phyloP scores from a whole-genome alignment of 2,888 invertebrate genomes.

The Ecdyonurus torrentis region DNA sequence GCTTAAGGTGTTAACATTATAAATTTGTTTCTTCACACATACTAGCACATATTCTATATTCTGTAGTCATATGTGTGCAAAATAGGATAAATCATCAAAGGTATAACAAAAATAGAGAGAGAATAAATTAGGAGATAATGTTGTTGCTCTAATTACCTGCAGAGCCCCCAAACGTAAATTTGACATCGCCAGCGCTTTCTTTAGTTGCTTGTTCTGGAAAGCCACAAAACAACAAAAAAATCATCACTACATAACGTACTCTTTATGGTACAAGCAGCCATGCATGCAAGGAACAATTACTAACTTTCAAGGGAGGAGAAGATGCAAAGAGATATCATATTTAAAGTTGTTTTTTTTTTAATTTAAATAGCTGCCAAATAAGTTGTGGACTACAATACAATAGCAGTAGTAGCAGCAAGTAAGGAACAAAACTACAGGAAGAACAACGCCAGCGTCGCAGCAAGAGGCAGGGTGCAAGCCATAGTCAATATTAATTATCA shows the following conservation, averaged over 20 bases:
- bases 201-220: constrained; percentile 18
- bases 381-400: not conserved
- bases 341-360: no score
- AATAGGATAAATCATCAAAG: not conserved
- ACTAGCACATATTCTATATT: no score
- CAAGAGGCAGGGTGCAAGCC: not conserved
- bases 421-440: not conserved
- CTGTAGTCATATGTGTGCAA: not conserved
- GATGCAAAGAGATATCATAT: not conserved
- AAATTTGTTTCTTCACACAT: no score
- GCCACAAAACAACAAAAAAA: constrained; percentile 4
- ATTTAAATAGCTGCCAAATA: not conserved
- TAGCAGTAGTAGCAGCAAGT: no score
- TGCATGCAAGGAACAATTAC: not conserved
- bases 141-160: constrained; percentile 33
- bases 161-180: constrained; percentile 54
- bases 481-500: no score
- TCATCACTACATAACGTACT: constrained; percentile 5
- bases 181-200: constrained; percentile 29
- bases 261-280: constrained; percentile 1
- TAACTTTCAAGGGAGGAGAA: not conserved
- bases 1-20: no score
- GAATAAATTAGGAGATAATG: not conserved
- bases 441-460: not conserved
- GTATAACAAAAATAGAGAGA: not conserved